Evolutionary conservation across 1,140 invertebrate species (phyloP).

Genomic region (Lanistes nyassanus): DNA sequence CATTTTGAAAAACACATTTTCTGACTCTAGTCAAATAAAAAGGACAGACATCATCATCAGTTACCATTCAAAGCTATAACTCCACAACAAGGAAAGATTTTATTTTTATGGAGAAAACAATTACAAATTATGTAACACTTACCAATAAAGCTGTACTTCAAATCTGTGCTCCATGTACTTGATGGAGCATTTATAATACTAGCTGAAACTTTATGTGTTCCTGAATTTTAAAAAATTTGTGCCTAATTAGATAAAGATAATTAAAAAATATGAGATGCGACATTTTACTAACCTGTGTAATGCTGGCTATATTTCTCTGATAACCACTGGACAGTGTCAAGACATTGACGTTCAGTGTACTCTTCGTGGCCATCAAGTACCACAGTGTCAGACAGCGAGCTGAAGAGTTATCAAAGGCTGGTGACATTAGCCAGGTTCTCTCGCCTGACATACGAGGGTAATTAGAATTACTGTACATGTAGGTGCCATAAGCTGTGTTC

Average conservation of each 20-base stretch:
- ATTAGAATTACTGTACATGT: constrained; percentile 60
- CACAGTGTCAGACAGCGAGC: constrained; percentile 71
- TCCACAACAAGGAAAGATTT: not conserved
- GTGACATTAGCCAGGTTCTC: constrained; percentile 50
- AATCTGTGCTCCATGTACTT: too few species aligned
- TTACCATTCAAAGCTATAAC: not conserved
- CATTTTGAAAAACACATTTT: constrained; percentile 3
- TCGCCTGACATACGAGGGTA: constrained; percentile 48
- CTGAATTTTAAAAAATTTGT: too few species aligned
- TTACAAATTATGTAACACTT: too few species aligned
- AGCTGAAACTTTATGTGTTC: too few species aligned
- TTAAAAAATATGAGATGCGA: not conserved
- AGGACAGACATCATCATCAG: too few species aligned
- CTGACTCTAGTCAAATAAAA: too few species aligned
- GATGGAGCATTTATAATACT: too few species aligned
- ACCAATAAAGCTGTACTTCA: too few species aligned
- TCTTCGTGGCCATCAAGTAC: constrained; percentile 78
- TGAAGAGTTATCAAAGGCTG: constrained; percentile 37
- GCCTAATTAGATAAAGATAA: too few species aligned
- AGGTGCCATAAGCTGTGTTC: constrained; percentile 58
- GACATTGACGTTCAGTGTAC: constrained; percentile 84
- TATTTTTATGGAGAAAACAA: too few species aligned
- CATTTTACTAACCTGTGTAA: not conserved
- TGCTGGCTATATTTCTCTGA: not conserved
- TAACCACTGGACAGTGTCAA: not conserved